These are phyloP conservation scores for Drosophila tsacasi DNA, from an alignment of 1,140 invertebrate genomes.

Conservation along the genomic window DNA sequence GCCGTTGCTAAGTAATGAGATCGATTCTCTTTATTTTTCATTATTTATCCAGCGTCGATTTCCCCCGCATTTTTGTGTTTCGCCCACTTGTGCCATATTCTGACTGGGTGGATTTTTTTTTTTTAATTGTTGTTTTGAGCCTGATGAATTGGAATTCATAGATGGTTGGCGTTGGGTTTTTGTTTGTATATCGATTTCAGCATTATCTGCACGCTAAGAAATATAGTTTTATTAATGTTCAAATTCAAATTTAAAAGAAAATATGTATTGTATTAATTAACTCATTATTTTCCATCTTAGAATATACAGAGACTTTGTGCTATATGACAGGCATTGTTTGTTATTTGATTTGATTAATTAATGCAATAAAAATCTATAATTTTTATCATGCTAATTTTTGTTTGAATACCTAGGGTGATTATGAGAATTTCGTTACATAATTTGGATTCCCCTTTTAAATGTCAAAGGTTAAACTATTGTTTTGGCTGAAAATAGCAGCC, in stretches of 20 bases:
- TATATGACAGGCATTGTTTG: no score
- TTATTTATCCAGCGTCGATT: constrained; percentile 22
- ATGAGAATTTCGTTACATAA: no score
- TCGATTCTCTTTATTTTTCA: constrained; percentile 57
- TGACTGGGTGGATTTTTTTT: constrained; percentile 25
- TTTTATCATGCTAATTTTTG: not conserved
- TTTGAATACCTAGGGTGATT: not conserved
- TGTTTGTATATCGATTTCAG: constrained; percentile 34
- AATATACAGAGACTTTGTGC: no score
- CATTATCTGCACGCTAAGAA: not conserved
- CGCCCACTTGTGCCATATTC: constrained; percentile 57
- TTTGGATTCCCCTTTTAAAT: not conserved
- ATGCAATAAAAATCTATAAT: no score
- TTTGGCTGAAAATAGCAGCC: not conserved
- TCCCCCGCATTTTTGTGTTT: constrained; percentile 2
- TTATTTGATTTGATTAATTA: no score
- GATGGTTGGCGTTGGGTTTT: constrained; percentile 30
- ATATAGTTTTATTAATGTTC: not conserved
- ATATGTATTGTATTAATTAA: not conserved
- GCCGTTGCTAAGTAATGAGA: constrained; percentile 78
- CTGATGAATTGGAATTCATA: constrained; percentile 55
- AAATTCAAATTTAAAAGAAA: not conserved
- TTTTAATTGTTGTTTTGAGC: constrained; percentile 45
- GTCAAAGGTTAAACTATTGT: constrained; percentile 9
- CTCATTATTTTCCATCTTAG: not conserved